phyloP scores from a whole-genome alignment of 2,888 invertebrate genomes.

The Microctonus brassicae region DNA sequence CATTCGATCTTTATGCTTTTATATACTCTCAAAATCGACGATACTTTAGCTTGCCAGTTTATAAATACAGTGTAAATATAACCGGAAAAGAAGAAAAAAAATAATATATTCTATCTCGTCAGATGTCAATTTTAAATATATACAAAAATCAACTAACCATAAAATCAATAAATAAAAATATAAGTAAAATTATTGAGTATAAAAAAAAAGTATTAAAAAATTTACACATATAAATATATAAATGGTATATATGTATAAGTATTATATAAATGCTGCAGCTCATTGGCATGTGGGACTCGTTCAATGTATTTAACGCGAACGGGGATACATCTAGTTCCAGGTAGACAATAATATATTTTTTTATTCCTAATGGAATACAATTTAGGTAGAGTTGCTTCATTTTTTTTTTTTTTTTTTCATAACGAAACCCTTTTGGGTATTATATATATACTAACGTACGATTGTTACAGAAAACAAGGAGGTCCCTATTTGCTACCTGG shows the following conservation, averaged over 20 bases:
- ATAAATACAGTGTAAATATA: conserved; percentile 46
- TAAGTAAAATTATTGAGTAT: too few species aligned
- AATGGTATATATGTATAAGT: too few species aligned
- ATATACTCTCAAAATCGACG: not conserved
- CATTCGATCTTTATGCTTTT: conserved; percentile 48
- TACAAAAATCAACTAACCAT: too few species aligned
- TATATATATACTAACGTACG: conserved; percentile 31
- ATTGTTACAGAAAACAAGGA: conserved; percentile 44
- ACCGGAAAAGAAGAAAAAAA: too few species aligned
- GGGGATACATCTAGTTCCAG: conserved; percentile 44
- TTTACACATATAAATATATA: too few species aligned
- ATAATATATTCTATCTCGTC: too few species aligned
- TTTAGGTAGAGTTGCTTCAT: conserved; percentile 12
- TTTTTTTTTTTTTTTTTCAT: too few species aligned
- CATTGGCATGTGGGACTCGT: conserved; percentile 39
- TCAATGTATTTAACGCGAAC: conserved; percentile 60
- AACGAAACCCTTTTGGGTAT: conserved; percentile 34
- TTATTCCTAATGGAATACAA: conserved; percentile 39
- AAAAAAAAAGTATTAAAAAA: too few species aligned
- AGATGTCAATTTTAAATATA: too few species aligned
- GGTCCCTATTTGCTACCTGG: conserved; percentile 17
- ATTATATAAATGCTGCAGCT: too few species aligned
- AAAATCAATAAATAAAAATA: too few species aligned
- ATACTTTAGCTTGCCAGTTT: too few species aligned
- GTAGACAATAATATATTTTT: conserved; percentile 39